Evolutionary conservation across 2,797 vertebrate genomes (phyloP), one percentile per base, ranked within the genome.

Genomic region (Aulostomus chinensis): DNA sequence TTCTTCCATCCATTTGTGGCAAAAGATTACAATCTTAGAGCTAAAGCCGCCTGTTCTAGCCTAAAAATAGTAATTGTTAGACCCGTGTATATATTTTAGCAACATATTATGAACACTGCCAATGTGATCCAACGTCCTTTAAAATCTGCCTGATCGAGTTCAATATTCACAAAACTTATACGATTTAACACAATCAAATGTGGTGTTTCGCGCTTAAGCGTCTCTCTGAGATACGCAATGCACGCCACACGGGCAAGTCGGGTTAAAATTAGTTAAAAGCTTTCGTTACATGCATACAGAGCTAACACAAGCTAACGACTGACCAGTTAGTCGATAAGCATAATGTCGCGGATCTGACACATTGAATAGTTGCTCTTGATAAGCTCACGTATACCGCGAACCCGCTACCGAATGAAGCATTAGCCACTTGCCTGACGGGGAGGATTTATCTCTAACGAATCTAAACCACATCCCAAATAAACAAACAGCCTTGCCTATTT

Each of bases 31-130:
- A 43, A 80, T 73, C 51, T 61, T 57, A 30, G 47, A 59, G 65
- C 68, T 75, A 34, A 80, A 28, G 40, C 61, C 34, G 73, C 66
- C 39, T 50, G 59, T 21, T 53, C 57, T 28, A 20, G 47, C 78
- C 83, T 87, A 91, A 86, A 90, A 85, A 89, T 90, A 90, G 86
- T 51, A n/a, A n/a, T n/a, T n/a, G n/a, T n/a, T n/a, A 58, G 54
- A 74, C 47, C 39, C 60, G 65, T 38, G 73, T 41, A 52, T 61
- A 83, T 39, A 72, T 73, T 79, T 76, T 63, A 49, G 18, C 64
- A 58, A 76, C 67, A 74, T 76, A 82, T 81, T 78, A 64, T 69
- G 65, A 71, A 36, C 46, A 59, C 54, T 49, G 48, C 42, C 56
- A 25, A 12, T 65, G 65, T 50, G 56, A 38, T 57, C 70, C 49